These are phyloP conservation scores for Tillus elongatus DNA, from an alignment of 2,888 invertebrate genomes.

Conservation along the genomic window DNA sequence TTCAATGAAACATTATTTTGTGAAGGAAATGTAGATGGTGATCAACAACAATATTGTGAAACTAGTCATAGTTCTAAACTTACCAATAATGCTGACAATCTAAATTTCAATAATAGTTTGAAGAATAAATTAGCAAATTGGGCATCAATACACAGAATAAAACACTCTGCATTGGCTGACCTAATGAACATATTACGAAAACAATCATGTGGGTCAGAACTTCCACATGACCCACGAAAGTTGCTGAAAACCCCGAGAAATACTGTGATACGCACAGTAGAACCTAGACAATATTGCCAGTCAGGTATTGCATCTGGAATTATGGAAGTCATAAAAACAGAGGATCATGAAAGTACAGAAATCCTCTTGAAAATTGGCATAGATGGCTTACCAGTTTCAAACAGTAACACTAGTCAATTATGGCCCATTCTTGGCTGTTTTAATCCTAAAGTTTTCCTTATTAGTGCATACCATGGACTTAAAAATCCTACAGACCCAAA, in stretches of 20 bases:
- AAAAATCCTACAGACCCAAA: not conserved
- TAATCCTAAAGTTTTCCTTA: not conserved
- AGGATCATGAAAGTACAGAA: not conserved
- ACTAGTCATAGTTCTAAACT: too few species aligned
- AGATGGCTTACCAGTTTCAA: not conserved
- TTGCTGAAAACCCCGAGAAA: not conserved
- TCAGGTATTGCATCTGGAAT: not conserved
- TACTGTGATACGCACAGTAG: not conserved
- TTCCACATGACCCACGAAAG: not conserved
- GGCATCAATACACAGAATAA: too few species aligned
- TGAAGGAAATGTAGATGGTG: too few species aligned
- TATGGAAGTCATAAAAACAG: not conserved
- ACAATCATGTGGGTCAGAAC: too few species aligned
- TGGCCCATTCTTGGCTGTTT: constrained; percentile 1
- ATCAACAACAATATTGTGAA: too few species aligned
- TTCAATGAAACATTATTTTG: too few species aligned
- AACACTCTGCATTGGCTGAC: too few species aligned
- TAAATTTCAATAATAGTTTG: too few species aligned
- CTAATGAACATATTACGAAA: too few species aligned
- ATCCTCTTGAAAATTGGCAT: constrained; percentile 1
- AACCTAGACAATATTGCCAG: not conserved
- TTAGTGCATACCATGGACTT: not conserved
- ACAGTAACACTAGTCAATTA: not conserved
- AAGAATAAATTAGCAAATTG: too few species aligned
- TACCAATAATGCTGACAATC: too few species aligned